Evolutionary conservation across 1,140 invertebrate genomes (phyloP), one percentile per base, ranked within the genome.

Genomic region (Catajapyx aquilonaris): DNA sequence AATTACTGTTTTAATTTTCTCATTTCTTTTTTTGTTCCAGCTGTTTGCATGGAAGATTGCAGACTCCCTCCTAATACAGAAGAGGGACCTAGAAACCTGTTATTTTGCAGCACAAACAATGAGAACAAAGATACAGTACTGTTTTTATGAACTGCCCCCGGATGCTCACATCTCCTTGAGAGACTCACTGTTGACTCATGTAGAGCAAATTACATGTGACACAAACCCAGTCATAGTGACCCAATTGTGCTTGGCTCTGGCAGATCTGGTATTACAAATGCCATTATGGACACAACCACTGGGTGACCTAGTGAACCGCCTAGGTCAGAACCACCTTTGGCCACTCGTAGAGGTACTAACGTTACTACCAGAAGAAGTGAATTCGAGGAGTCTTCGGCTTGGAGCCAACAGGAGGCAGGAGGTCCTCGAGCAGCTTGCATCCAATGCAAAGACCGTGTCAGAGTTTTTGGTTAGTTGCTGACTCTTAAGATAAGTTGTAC

Each of bases 71-170:
- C 57, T 97, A 10, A 76, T 81, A 40, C 66, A 81, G 25, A 87
- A 90, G 50, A 64, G 69, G 43, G 80, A 87, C 55, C 49, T 90
- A 35, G 74, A 94, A 47, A 88, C 86, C 17, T 91, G 87, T 61
- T 94, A 93, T 55, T 96, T 97, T 64, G 93, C 87, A 16, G 90
- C 93, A 7, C 91, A 97, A 59, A 97, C 91, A 3, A 87, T 98
- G 74, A 68, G 91, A 42, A 81, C 81, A 9, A 97, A 97, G 67
- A 81, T 87, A 35, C 83, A 95, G 57, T 71, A 78, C 46, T 83
- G 78, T 37, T 91, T 97, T 51, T 76, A 87, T 48, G 93, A 99
- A 62, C 59, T 99, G 35, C 90, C 93, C 7, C 45, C 63, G 11
- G 76, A 84, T 46, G 75, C 84, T 20, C 77, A 93, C 47, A 57